Evolutionary conservation across 2,888 invertebrate genomes (phyloP), one percentile per base, ranked within the genome.

Genomic region (Orthosia incerta): DNA sequence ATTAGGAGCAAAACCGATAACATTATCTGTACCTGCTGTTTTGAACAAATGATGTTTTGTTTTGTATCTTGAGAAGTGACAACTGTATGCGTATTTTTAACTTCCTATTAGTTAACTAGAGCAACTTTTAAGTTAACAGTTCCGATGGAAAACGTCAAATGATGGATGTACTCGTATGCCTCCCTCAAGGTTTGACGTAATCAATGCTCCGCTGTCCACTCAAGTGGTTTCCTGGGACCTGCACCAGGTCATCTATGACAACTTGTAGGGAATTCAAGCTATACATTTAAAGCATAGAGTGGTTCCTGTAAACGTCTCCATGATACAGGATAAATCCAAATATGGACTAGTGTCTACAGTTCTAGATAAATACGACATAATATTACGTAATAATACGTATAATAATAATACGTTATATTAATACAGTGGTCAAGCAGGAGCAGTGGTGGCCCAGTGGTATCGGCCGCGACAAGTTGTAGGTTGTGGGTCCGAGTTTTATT

Each of bases 1-100:
- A 77, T 80, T 71, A 75, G 61, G 50, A 70, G 50, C 45, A 45
- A 61, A 74, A 45, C 48, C 18, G 15, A 70, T 78, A 77, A 45
- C 60, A 74, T 74, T 60, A 74, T 78, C 48, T 23, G 7, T 18
- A 26, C 18, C 16, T 60, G 15, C 26, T 50, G 39, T 50, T 55
- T 5, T n/a, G 2, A 59, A 76, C 53, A 60, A 53, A 20, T 68
- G 16, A 15, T 20, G 11, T 31, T 18, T 20, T 5, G 15, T 12
- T n/a, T n/a, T 11, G 18, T 39, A 39, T n/a, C 46, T 51, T n/a
- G 45, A 1, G 45, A 1, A 3, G 15, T 45, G 7, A n/a, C 13
- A 3, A 9, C n/a, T 66, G 13, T 9, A 39, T 39, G 1, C 39
- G 39, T 39, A 7, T 31, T 31, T 31, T 31, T 31, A 31, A 31